Evolutionary conservation across 2,113 vertebrate species (phyloP), one percentile per base, ranked within the genome.

Genomic region (Solea senegalensis): DNA sequence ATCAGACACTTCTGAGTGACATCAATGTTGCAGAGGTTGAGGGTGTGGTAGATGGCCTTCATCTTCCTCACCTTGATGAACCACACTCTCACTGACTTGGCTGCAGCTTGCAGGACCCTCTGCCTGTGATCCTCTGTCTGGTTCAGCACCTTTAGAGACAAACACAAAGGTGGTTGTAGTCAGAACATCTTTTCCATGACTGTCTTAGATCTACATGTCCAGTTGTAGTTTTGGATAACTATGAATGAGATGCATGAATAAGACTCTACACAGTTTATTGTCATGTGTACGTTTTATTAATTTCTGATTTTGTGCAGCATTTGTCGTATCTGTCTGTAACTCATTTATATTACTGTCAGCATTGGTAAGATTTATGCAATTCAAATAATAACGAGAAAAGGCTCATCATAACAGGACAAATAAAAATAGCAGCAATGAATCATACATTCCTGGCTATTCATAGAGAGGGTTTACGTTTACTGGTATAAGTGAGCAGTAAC

Each of bases 1-100:
- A 99, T 99, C 88, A 99, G 92, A 88, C 98, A 99, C 89, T 99
- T 99, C 93, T 99, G 98, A 0, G 98, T 99, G 80, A 99, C 97
- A 0, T 99, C 98, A 1, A 99, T 99, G 86, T 99, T 99, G 91
- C 98, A 99, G 63, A 98, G 95, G 85, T 99, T 99, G 66, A 99
- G 94, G 13, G 97, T 99, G 75, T 99, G 98, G 93, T 99, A 99
- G 89, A 99, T 96, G 9, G 98, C 97, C 93, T 99, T 99, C 98
- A 99, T 99, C 93, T 99, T 99, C 72, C 97, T 86, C 55, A 99
- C 97, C 61, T 99, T 99, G 90, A 99, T 98, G 91, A 98, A 97
- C 98, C 98, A 99, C n/a, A 98, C 97, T 0, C 98, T 91, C 65
- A 98, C 91, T 0, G 94, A 97, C 87, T 99, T 98, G 34, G 98